Evolutionary conservation across 2,888 invertebrate genomes (phyloP).

Genomic region (Blastobasis adustella): DNA sequence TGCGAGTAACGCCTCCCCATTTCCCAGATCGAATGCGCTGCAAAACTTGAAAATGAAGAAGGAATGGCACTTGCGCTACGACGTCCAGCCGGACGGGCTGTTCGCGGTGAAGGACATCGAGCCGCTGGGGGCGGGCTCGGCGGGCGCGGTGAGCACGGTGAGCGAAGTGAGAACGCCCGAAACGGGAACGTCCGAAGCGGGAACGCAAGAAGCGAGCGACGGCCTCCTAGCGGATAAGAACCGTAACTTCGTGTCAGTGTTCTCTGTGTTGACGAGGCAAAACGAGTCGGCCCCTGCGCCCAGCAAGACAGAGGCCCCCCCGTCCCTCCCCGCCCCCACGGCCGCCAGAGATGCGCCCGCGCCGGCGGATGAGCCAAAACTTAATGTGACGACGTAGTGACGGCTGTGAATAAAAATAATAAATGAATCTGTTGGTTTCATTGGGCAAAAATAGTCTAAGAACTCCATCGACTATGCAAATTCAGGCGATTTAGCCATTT

Average conservation of each 20-base stretch:
- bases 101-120: constrained; percentile 15
- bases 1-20: too few species aligned
- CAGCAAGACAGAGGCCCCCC: constrained; percentile 8
- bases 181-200: background rate
- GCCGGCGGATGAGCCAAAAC: background rate
- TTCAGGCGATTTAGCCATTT: background rate
- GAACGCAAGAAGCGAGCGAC: background rate
- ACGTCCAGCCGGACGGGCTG: constrained; percentile 32
- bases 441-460: too few species aligned
- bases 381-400: constrained; percentile 29
- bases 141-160: background rate
- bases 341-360: constrained; percentile 7
- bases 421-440: background rate
- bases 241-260: too few species aligned
- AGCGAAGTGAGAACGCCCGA: constrained; percentile 1
- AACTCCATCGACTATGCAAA: too few species aligned
- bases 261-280: too few species aligned
- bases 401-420: constrained; percentile 27
- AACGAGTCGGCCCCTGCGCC: background rate
- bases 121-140: background rate
- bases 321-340: background rate
- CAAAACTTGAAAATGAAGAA: constrained; percentile 45
- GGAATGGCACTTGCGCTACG: constrained; percentile 52
- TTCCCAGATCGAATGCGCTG: constrained; percentile 39
- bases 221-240: too few species aligned